Evolutionary conservation across 2,797 vertebrate genomes (phyloP), one percentile per base, ranked within the genome.

Genomic region (Alca torda): DNA sequence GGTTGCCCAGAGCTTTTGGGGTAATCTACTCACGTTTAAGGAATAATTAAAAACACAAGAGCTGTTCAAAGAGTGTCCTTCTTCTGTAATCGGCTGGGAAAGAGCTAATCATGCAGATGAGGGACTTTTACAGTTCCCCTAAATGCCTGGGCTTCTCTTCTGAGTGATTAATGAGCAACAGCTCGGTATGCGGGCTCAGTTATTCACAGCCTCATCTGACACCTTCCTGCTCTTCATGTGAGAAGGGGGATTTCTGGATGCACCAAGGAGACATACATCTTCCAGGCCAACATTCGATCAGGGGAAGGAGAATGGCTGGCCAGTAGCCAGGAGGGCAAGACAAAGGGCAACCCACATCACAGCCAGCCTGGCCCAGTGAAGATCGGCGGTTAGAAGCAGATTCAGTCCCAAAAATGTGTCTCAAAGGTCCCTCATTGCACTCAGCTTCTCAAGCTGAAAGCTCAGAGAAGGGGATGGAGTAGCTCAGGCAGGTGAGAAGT

Each of bases 91-190:
- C 89, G 95, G 70, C 72, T 84, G 83, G 77, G 57, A 68, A 85
- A 87, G 80, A 95, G 65, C 84, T 96, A 92, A 94, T 95, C 91
- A 96, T 90, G 92, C 89, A 94, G 88, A 92, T 94, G 86, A 97
- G 86, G 41, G 59, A 69, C 16, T 45, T 79, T 31, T 57, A 83
- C 50, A 67, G 81, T 54, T 84, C 65, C 39, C 65, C 68, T 54
- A 76, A 90, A 64, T 7, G 45, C 70, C 54, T n/a, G 46, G 35
- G 61, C 72, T 85, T 65, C 30, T 56, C 35, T 73, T 69, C 57
- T 54, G 59, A 53, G 79, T 90, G 90, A 93, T 95, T 94, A 93
- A 94, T 69, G 76, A 93, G 83, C 54, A 33, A 6, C 28, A 19
- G 76, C 87, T 72, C 61, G 21, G 75, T 79, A 43, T 10, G 10